phyloP scores from a whole-genome alignment of 2,113 vertebrate species.

The Esox niger region DNA sequence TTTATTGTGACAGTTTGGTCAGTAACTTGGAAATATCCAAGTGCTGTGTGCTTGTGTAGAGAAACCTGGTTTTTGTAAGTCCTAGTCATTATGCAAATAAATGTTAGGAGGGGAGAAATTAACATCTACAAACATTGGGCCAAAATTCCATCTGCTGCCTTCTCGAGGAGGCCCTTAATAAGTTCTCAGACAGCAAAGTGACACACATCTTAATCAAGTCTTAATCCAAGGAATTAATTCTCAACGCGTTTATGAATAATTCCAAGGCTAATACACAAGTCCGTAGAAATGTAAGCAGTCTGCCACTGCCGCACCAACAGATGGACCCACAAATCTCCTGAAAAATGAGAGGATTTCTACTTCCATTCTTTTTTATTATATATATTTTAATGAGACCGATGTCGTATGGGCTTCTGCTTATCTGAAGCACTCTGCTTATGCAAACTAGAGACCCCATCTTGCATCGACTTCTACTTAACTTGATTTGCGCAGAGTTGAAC shows the following conservation, averaged over 20 bases:
- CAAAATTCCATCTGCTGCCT: constrained; percentile 90
- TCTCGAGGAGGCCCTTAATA: constrained; percentile 88
- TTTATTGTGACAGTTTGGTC: too few species aligned
- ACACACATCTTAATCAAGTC: constrained; percentile 97
- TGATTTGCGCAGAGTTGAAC: constrained; percentile 26
- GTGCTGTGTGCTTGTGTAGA: constrained; percentile 48
- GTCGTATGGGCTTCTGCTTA: constrained; percentile 24
- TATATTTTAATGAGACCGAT: constrained; percentile 61
- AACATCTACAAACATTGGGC: constrained; percentile 92
- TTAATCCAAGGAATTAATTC: constrained; percentile 96
- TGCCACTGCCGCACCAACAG: constrained; percentile 66
- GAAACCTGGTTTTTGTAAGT: constrained; percentile 75
- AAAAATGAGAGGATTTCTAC: constrained; percentile 60
- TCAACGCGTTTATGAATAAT: constrained; percentile 90
- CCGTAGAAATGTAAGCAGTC: constrained; percentile 71
- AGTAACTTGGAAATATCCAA: neutral
- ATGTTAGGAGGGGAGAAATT: constrained; percentile 84
- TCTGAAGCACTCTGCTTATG: constrained; percentile 43
- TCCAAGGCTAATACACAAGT: constrained; percentile 74
- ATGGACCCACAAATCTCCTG: constrained; percentile 64
- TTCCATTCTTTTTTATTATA: constrained; percentile 50
- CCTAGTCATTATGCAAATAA: constrained; percentile 91
- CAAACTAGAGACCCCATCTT: constrained; percentile 31
- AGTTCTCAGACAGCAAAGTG: constrained; percentile 95
- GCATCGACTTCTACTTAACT: neutral